These are phyloP conservation scores for Platorchestia sp. DNA, from an alignment of 1,140 invertebrate genomes.

Conservation along the genomic window DNA sequence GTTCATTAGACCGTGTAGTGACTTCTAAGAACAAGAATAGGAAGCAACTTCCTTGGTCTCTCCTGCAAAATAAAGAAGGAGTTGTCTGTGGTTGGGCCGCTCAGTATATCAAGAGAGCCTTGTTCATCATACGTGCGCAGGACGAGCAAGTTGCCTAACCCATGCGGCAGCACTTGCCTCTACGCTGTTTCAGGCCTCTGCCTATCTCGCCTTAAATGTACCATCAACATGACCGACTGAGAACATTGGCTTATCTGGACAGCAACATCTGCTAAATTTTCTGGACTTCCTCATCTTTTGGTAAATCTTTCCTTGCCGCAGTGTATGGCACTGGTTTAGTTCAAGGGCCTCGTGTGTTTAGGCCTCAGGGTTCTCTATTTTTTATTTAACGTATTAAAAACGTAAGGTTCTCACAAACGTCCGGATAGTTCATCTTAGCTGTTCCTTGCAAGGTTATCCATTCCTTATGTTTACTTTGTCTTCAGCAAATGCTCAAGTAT, in stretches of 20 bases:
- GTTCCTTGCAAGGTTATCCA: background rate
- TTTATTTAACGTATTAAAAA: background rate
- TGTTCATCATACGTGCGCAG: background rate
- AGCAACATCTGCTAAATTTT: background rate
- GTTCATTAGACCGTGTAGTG: conserved; percentile 35
- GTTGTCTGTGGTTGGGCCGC: background rate
- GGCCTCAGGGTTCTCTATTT: background rate
- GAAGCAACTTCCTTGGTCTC: background rate
- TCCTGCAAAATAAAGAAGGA: conserved; percentile 12
- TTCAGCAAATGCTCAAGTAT: no score
- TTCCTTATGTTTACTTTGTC: background rate
- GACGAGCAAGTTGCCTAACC: background rate
- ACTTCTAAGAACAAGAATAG: conserved; percentile 25
- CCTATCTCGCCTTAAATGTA: background rate
- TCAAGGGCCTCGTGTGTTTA: background rate
- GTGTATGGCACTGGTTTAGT: background rate
- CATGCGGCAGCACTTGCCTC: background rate
- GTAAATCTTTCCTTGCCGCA: background rate
- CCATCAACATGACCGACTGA: background rate
- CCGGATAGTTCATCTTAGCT: background rate
- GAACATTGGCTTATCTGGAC: background rate
- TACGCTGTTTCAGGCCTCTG: background rate
- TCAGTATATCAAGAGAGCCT: background rate
- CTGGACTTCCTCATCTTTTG: background rate
- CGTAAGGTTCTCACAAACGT: background rate